phyloP scores from a whole-genome alignment of 2,113 vertebrate genomes.

The Cettia cetti region DNA sequence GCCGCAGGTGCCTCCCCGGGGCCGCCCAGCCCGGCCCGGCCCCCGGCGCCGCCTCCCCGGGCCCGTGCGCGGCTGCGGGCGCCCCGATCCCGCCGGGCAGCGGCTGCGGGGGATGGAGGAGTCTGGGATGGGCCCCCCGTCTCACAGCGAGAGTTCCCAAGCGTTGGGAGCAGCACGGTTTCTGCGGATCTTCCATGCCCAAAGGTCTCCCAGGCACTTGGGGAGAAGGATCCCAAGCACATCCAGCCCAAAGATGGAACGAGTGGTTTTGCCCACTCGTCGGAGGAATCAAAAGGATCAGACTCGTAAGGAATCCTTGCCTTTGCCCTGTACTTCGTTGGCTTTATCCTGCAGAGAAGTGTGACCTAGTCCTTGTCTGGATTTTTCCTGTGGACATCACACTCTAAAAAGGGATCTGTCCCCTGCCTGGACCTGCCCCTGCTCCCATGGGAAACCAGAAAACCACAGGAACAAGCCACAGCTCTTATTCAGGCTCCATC shows the following conservation, averaged over 20 bases:
- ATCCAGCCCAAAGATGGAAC: rapidly evolving
- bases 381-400: not conserved
- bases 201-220: rapidly evolving
- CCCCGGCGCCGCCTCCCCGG: not conserved
- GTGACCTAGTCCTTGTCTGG: not conserved
- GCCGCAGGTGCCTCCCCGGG: not conserved
- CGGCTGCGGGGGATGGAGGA: not conserved
- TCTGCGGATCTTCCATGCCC: not conserved
- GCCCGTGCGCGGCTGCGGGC: not conserved
- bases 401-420: not conserved
- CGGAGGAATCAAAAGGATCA: not conserved
- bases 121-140: rapidly evolving
- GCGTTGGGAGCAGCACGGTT: not conserved
- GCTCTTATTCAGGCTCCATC: not conserved
- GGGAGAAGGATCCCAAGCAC: not conserved
- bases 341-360: not conserved
- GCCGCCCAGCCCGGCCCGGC: not conserved
- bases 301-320: not conserved
- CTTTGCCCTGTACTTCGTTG: not conserved
- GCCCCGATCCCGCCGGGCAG: not conserved
- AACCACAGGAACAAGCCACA: not conserved
- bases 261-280: rapidly evolving
- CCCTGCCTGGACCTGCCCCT: not conserved
- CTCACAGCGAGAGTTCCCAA: not conserved
- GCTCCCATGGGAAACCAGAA: not conserved